Evolutionary conservation across 1,140 invertebrate genomes (phyloP).

Genomic region (Leptonema lineaticorne): DNA sequence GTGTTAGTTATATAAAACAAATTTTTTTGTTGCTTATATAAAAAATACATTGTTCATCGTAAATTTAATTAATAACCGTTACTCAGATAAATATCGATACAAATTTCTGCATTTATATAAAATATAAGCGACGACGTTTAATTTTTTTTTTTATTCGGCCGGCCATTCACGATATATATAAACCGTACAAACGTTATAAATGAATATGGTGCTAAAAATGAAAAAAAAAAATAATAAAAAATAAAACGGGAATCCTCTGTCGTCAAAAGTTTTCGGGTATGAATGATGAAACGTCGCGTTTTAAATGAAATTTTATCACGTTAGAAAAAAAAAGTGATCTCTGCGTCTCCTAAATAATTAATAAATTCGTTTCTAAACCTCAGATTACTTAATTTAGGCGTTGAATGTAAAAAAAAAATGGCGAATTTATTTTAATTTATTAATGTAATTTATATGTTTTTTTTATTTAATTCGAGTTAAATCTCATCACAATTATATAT

Average conservation of each 20-base stretch:
- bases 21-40: slow-evolving; percentile 9
- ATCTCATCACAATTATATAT: neutral
- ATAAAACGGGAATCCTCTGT: neutral
- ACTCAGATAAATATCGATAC: too few species aligned
- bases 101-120: too few species aligned
- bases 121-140: too few species aligned
- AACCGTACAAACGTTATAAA: too few species aligned
- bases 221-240: neutral
- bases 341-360: neutral
- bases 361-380: neutral
- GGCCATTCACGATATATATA: too few species aligned
- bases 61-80: too few species aligned
- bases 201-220: neutral
- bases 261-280: too few species aligned
- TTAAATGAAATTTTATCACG: too few species aligned
- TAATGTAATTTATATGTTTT: neutral
- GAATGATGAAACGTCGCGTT: too few species aligned
- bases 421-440: slow-evolving; percentile 5
- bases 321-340: neutral
- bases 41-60: too few species aligned
- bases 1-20: slow-evolving; percentile 1
- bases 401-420: neutral
- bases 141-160: too few species aligned
- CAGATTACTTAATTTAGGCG: neutral
- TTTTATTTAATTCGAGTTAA: neutral